Conservation (phyloP, 2,797 vertebrate species). For the Liparis tanakae region DNA sequence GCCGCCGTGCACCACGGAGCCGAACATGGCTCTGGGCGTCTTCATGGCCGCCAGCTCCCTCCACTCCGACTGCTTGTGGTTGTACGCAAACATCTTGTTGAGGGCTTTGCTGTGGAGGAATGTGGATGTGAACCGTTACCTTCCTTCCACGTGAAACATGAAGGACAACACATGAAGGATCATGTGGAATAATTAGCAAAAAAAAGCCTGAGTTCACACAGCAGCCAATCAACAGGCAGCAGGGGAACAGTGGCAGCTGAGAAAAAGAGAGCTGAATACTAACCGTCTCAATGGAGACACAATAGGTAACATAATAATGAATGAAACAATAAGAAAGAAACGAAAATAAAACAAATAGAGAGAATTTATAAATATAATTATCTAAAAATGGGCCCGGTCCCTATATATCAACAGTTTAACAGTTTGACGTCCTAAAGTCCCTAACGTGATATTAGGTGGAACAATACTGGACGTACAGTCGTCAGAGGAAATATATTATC, state of each 20-base stretch:
- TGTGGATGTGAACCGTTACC: not conserved
- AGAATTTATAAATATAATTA: not conserved
- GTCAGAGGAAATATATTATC: no score
- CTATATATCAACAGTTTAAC: not conserved
- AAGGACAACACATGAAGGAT: not conserved
- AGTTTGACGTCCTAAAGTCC: not conserved
- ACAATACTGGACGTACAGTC: no score
- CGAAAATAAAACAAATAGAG: not conserved
- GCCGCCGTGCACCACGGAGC: slow-evolving; percentile 88
- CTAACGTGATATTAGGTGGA: no score
- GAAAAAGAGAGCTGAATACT: not conserved
- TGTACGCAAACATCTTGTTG: slow-evolving; percentile 93
- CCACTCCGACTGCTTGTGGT: slow-evolving; percentile 98
- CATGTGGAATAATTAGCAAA: not conserved
- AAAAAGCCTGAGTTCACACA: not conserved
- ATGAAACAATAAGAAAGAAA: not conserved
- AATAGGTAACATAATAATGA: no score
- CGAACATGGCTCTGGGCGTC: slow-evolving; percentile 94
- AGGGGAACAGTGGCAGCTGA: not conserved
- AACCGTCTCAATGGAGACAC: not conserved
- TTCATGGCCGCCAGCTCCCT: slow-evolving; percentile 95
- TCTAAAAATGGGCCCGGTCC: not conserved
- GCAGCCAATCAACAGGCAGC: not conserved
- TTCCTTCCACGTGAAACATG: not conserved
- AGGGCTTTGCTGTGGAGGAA: slow-evolving; percentile 90